Conservation (phyloP, 2,113 vertebrate genomes). For the Numida meleagris region DNA sequence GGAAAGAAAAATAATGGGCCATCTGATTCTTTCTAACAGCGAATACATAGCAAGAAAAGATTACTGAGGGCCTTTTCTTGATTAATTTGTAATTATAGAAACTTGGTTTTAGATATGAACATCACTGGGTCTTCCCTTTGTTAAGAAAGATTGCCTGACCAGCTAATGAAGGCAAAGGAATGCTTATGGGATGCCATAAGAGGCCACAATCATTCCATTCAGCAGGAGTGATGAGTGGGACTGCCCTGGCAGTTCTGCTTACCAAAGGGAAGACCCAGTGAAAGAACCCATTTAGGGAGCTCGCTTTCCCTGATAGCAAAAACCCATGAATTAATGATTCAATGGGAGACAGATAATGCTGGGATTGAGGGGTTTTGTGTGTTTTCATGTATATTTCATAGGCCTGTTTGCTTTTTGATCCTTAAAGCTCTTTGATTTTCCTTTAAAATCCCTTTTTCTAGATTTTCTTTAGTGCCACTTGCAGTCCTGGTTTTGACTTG, state of each 20-base stretch:
- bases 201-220: background rate
- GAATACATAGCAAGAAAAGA: background rate
- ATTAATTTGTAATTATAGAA: constrained; percentile 1
- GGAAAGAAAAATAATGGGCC: constrained; percentile 12
- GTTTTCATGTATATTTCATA: constrained; percentile 65
- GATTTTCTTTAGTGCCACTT: background rate
- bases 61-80: background rate
- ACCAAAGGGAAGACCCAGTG: background rate
- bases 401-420: constrained; percentile 48
- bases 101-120: background rate
- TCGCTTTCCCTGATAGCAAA: background rate
- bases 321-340: background rate
- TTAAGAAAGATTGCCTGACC: background rate
- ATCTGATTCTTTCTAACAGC: background rate
- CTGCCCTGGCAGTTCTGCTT: background rate
- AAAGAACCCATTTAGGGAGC: background rate
- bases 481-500: background rate
- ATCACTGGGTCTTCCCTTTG: background rate
- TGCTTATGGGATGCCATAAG: background rate
- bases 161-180: background rate
- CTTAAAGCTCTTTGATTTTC: constrained; percentile 44
- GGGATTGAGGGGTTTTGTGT: background rate
- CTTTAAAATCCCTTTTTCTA: background rate
- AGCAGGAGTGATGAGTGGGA: background rate
- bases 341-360: constrained; percentile 6